Conservation (phyloP, 2,797 vertebrate genomes). For the Enteromius unitaeniatus region DNA sequence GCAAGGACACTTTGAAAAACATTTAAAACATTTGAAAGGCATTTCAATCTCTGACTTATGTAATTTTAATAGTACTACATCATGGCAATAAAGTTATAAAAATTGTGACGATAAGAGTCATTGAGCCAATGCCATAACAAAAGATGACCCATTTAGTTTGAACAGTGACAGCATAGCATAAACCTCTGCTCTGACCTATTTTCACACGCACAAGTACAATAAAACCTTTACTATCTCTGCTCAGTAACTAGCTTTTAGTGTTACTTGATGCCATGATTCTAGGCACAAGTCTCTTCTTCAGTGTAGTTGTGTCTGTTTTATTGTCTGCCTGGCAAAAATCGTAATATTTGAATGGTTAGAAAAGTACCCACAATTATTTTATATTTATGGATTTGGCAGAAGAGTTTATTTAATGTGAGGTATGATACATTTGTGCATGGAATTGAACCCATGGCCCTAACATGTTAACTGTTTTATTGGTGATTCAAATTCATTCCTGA, state of each 20-base stretch:
- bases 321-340: not conserved
- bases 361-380: too few relatives aligned
- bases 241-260: not conserved
- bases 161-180: not conserved
- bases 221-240: not conserved
- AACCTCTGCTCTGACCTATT: conserved; percentile 6
- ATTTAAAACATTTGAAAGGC: not conserved
- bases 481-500: not conserved
- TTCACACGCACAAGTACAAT: not conserved
- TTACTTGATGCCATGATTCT: not conserved
- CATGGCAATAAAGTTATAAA: conserved; percentile 1
- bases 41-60: not conserved
- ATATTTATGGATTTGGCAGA: not conserved
- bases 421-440: not conserved
- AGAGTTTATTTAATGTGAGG: not conserved
- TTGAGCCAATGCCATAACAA: not conserved
- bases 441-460: not conserved
- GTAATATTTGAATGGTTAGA: not conserved
- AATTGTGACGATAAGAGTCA: not conserved
- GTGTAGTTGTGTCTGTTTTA: not conserved
- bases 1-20: too few relatives aligned
- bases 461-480: not conserved
- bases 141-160: conserved; percentile 22
- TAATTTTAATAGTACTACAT: not conserved
- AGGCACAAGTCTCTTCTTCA: not conserved